A percentile compares a stretch with the other conserved stretches of the same genome.
Conservation (phyloP, 2,113 vertebrate species). For the Callospermophilus lateralis region DNA sequence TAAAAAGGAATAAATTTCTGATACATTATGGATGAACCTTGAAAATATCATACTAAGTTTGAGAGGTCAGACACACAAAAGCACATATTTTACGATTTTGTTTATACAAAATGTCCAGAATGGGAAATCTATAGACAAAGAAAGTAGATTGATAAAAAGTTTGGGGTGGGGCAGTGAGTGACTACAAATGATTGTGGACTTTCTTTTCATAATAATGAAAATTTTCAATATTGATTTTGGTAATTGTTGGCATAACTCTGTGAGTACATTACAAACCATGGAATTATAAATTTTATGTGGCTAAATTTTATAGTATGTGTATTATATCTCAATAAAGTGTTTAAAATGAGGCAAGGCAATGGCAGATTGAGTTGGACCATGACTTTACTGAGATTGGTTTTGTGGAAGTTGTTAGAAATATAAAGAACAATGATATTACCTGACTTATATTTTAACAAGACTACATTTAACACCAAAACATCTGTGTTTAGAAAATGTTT, state of each 20-base stretch:
- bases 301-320: background rate
- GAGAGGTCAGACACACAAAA: too few relatives aligned
- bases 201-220: background rate
- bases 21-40: too few relatives aligned
- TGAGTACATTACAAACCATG: background rate
- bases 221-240: background rate
- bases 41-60: too few relatives aligned
- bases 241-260: background rate
- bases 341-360: too few relatives aligned
- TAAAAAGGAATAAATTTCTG: too few relatives aligned
- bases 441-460: background rate
- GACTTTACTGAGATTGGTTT: background rate
- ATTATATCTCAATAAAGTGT: background rate
- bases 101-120: too few relatives aligned
- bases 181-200: background rate
- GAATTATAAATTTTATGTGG: too few relatives aligned
- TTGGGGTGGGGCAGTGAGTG: background rate
- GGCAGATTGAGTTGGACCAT: too few relatives aligned
- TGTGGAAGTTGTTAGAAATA: background rate
- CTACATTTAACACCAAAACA: background rate
- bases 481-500: background rate
- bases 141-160: background rate
- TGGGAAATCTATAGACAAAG: background rate
- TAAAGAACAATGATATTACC: background rate
- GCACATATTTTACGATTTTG: too few relatives aligned